A percentile compares a stretch with the other conserved stretches of the same genome.
phyloP scores from a whole-genome alignment of 2,888 invertebrate genomes.

The Chorisops tibialis region DNA sequence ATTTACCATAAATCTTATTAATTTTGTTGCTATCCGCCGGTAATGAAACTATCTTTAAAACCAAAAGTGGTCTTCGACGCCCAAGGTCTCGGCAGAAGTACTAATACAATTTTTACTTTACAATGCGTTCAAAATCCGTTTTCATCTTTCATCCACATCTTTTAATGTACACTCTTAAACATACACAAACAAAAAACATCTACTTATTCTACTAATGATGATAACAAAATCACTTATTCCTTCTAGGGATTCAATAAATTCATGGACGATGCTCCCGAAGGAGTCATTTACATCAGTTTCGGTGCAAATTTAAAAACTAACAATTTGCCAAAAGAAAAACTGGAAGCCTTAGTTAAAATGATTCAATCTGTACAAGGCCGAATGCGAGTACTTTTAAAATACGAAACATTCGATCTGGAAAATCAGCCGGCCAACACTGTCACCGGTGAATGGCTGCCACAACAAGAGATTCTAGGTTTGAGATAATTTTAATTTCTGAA shows the following conservation, averaged over 20 bases:
- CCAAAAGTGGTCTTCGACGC: too few relatives aligned
- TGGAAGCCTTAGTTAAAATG: conserved; percentile 43
- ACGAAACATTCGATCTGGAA: conserved; percentile 50
- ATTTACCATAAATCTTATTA: too few relatives aligned
- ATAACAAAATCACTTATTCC: conserved; percentile 37
- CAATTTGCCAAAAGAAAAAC: conserved; percentile 47
- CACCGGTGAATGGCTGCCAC: conserved; percentile 49
- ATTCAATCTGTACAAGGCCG: conserved; percentile 32
- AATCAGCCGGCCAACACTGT: conserved; percentile 50
- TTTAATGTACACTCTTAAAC: too few relatives aligned
- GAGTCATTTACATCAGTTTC: conserved; percentile 52
- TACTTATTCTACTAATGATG: too few relatives aligned
- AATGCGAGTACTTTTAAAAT: conserved; percentile 54
- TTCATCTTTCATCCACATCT: too few relatives aligned
- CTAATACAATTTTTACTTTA: too few relatives aligned
- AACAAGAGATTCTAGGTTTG: conserved; percentile 47
- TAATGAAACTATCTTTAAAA: too few relatives aligned
- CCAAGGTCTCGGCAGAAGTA: too few relatives aligned
- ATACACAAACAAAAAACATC: too few relatives aligned
- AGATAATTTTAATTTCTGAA: background rate
- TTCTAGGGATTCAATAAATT: conserved; percentile 43
- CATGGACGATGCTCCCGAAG: conserved; percentile 48
- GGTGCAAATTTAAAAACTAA: conserved; percentile 49
- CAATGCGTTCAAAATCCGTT: too few relatives aligned
- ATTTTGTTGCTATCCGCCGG: too few relatives aligned